Evolutionary conservation across 2,113 vertebrate species (phyloP), one percentile per base, ranked within the genome.

Genomic region (Sclerurus mexicanus): DNA sequence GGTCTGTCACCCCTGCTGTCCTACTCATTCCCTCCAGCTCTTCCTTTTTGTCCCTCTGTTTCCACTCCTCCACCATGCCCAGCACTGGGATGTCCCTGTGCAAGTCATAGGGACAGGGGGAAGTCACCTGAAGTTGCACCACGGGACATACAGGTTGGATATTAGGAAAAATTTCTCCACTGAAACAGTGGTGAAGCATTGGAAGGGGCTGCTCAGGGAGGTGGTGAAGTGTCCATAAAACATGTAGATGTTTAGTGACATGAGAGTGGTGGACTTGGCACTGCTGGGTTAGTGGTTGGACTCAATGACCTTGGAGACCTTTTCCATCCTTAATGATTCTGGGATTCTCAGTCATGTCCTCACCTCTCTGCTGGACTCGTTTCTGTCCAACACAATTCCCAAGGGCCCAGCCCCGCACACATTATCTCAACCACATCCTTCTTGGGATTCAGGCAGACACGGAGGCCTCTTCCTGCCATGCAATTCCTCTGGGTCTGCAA

Each of bases 401-500:
- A 14, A 40, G 19, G n/a, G 46, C 22, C 13, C 50, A 39, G 53
- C 35, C 25, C 49, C 22, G 53, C 46, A 46, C 24, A 5, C 2
- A 1, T n/a, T 30, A 23, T 28, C 66, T 4, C 31, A 63, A 11
- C 20, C 3, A 1, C 49, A 76, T 85, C 62, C 73, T 81, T 42
- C 69, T 59, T 22, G 88, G 71, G 79, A 27, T 58, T 64, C 71
- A 53, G 52, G 39, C 10, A 23, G 42, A 68, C 9, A 25, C 19
- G 2, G 46, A 49, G 72, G 46, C 64, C 69, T 35, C 86, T 92
- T 81, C 91, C 89, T 62, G 10, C 66, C 30, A 5, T 21, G 39
- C 28, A 60, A 52, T 84, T 83, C 88, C 82, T 67, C 62, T 37
- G 94, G 62, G 68, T 52, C 71, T 50, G 66, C 85, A 87, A 52